Evolutionary conservation across 2,797 vertebrate species (phyloP), one percentile per base, ranked within the genome.

Genomic region (Clangula hyemalis): DNA sequence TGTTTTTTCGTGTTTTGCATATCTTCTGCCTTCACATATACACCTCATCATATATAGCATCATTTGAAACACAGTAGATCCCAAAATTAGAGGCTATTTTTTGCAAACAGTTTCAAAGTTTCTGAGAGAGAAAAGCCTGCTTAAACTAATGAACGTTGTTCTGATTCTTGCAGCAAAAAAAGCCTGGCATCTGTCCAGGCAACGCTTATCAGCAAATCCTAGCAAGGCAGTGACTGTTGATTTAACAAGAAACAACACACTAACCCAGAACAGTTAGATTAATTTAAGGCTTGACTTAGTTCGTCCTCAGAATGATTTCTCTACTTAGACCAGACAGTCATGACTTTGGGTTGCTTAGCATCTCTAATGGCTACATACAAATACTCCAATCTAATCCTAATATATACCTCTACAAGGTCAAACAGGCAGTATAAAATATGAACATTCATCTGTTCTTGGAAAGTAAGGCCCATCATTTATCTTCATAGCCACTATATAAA

Each of bases 391-490:
- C 11, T 77, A 86, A 96, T 92, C 73, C 73, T 88, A 96, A 56
- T 93, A 96, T 53, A 20, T 78, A 93, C 80, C 10, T 83, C 61
- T 72, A 87, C 84, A 97, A 97, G 90, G 85, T 96, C 92, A 97
- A 95, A 81, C 49, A 95, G 60, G 56, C 54, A 85, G 89, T 71
- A 89, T 70, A 92, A 96, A 94, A 89, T 83, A 96, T 11, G 80
- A 96, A 96, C 61, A 76, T 95, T 80, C 53, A 89, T 56, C 53
- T 93, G 49, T 76, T 96, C 91, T 83, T 88, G 87, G 80, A 93
- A 96, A 91, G 81, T 81, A 95, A 71, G 38, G 78, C 64, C 69
- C 71, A 95, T 95, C 95, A 92, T 95, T 96, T 95, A 94, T 74
- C 60, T 71, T 77, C 65, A 68, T 68, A 76, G 71, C 36, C 41